Base-by-base conservation (phyloP, 1,140 invertebrate genomes). In the Lethocerus indicus region DNA sequence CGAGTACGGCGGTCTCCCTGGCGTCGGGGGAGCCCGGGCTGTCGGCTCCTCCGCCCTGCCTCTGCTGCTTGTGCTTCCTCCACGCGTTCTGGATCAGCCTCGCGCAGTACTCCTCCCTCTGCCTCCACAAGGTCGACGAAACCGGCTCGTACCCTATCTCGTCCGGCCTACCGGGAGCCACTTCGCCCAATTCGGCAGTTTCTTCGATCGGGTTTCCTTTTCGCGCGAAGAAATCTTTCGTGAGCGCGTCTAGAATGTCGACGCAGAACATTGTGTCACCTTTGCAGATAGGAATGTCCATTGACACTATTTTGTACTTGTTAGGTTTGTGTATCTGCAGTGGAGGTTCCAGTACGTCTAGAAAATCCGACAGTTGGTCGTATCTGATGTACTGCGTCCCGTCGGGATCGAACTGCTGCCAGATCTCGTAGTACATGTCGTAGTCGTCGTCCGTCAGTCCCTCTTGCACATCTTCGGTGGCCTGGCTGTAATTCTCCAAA, bases 391-490 rank as follows among this genome's bases (percentile, higher is more conserved):
- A 98, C 66, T 96, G 89, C 3, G 91, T 94, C 42, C 93, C 93
- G 60, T 96, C 87, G 0, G 93, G 92, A 69, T 98, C 94, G 67
- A 91, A 98, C 60, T 91, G 83, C 64, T 96, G 91, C 94, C 94
- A 98, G 56, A 96, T 94, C 69, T 97, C 93, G 64, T 98, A 98
- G 69, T 95, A 98, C 90, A 97, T 95, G 64, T 98, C 94, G 70
- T 97, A 97, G 65, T 98, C 93, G 67, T 98, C 93, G 63, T 95
- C 91, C 26, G 93, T 97, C 37, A 97, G 73, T 59, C 93, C 92
- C 67, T 97, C 92, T 64, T 97, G 92, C 37, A 97, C 94, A 67
- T 97, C 94, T 70, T 97, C 93, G 36, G 92, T 96, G 27, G 93
- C 93, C 70, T 90, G 85, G 40, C 88, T 94, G 69, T 97, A 98